These are phyloP conservation scores for cattle (Bos taurus) DNA, from an alignment of 2,113 vertebrate genomes.

Conservation along the genomic window ARS-UCD2.0 NC_037351.1:21839001-21839500, in stretches of 20 bases:
- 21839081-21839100: neutral
- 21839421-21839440: neutral
- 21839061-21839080: neutral
- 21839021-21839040: neutral
- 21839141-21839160: neutral
- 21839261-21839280: neutral
- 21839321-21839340: accelerated
- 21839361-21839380: neutral
- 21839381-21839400: neutral
- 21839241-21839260: neutral
- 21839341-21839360: neutral
- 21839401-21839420: neutral
- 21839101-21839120: neutral
- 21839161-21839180: neutral
- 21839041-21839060: neutral
- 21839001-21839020: neutral
- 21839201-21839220: neutral
- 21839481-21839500: neutral
- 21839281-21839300: neutral
- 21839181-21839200: neutral
- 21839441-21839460: neutral
- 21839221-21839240: neutral
- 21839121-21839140: neutral
- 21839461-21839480: neutral
- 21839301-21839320: neutral